These are phyloP conservation scores for Drosophila phalerata DNA, from an alignment of 2,888 invertebrate species.

Conservation along the genomic window DNA sequence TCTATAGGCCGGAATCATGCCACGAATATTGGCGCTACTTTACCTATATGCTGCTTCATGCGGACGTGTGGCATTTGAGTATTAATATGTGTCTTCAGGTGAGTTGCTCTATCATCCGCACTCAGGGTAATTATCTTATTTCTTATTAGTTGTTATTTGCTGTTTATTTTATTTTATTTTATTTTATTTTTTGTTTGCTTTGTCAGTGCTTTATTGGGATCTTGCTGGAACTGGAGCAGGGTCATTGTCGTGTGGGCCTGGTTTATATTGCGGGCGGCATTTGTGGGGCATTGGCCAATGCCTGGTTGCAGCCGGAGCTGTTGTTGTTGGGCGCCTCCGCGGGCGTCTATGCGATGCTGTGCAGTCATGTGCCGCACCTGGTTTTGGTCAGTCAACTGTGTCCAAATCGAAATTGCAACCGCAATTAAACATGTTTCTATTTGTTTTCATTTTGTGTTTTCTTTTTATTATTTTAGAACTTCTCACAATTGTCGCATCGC, in stretches of 20 bases:
- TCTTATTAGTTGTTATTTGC: slow-evolving; percentile 12
- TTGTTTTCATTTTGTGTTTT: slow-evolving; percentile 17
- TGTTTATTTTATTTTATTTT: too few relatives aligned
- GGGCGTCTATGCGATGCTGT: slow-evolving; percentile 94
- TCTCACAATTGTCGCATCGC: slow-evolving; percentile 84
- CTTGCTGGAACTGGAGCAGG: slow-evolving; percentile 90
- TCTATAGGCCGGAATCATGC: slow-evolving; percentile 66
- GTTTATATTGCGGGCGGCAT: slow-evolving; percentile 92
- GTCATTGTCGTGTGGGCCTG: slow-evolving; percentile 89
- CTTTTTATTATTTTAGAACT: slow-evolving; percentile 85
- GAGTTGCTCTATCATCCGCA: slow-evolving; percentile 23
- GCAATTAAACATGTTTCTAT: slow-evolving; percentile 47
- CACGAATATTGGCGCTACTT: slow-evolving; percentile 89
- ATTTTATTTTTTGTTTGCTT: not conserved
- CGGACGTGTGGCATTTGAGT: slow-evolving; percentile 90
- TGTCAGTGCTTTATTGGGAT: slow-evolving; percentile 81
- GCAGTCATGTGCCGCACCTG: slow-evolving; percentile 94
- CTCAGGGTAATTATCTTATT: not conserved
- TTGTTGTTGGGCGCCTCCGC: slow-evolving; percentile 95
- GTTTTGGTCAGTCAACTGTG: slow-evolving; percentile 87
- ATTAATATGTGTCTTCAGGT: slow-evolving; percentile 92
- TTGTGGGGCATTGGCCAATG: slow-evolving; percentile 91
- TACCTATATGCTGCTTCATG: slow-evolving; percentile 93
- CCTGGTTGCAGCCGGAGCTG: slow-evolving; percentile 90
- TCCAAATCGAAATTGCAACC: slow-evolving; percentile 45